phyloP scores from a whole-genome alignment of 2,888 invertebrate species.

The Tipula vernalis region DNA sequence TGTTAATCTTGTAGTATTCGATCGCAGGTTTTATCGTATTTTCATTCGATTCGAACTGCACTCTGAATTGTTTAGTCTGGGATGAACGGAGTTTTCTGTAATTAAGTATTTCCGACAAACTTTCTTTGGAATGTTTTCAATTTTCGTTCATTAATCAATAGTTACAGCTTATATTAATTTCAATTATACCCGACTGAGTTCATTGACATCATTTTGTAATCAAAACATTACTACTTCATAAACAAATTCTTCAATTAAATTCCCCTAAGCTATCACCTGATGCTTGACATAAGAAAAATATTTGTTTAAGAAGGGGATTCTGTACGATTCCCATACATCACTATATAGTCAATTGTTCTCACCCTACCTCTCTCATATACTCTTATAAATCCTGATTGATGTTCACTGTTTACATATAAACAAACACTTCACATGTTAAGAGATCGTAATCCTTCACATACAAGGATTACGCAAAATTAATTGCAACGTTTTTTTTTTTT shows the following conservation, averaged over 20 bases:
- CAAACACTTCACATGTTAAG: background rate
- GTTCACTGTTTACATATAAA: background rate
- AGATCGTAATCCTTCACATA: background rate
- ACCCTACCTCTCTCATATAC: background rate
- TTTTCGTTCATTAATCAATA: too few relatives aligned
- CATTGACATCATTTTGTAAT: too few relatives aligned
- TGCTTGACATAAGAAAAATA: background rate
- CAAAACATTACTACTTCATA: too few relatives aligned
- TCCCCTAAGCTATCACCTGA: background rate
- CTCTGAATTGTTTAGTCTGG: too few relatives aligned
- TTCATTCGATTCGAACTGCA: too few relatives aligned
- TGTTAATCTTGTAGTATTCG: too few relatives aligned
- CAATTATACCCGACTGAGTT: too few relatives aligned
- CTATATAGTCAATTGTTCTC: background rate
- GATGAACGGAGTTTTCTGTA: too few relatives aligned
- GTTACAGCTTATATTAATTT: too few relatives aligned
- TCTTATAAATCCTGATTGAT: background rate
- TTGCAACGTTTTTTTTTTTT: background rate
- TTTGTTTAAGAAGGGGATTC: background rate
- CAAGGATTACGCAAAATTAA: conserved; percentile 4
- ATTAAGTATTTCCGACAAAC: too few relatives aligned
- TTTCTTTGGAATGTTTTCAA: too few relatives aligned
- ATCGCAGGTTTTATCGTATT: too few relatives aligned
- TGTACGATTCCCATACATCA: background rate
- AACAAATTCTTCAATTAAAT: background rate